These are phyloP conservation scores for Hydrolagus colliei DNA, from an alignment of 2,797 vertebrate genomes.

Conservation along the genomic window DNA sequence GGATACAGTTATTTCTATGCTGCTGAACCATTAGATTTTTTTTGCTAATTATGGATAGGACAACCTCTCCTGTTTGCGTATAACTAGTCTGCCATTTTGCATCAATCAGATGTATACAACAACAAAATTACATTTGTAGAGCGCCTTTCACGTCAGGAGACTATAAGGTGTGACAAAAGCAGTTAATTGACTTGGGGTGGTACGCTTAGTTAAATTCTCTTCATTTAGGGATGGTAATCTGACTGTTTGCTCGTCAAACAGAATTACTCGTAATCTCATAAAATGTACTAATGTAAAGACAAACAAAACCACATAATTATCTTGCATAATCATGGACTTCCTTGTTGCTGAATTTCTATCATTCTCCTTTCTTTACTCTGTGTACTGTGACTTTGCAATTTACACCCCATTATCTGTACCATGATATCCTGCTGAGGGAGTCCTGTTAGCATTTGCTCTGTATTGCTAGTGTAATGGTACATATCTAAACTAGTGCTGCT, in stretches of 20 bases:
- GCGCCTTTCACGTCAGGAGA: too few species aligned
- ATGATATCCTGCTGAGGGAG: background rate
- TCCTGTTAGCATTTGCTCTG: constrained; percentile 8
- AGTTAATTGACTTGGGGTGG: background rate
- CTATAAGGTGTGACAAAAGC: too few species aligned
- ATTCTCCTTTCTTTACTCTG: background rate
- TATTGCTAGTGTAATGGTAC: background rate
- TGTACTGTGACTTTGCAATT: constrained; percentile 1
- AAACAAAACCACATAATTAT: background rate
- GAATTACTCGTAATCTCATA: background rate
- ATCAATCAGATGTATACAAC: too few species aligned
- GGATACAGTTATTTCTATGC: too few species aligned
- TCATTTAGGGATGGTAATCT: constrained; percentile 4
- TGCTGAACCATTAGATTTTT: too few species aligned
- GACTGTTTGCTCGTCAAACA: constrained; percentile 9
- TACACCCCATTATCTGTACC: background rate
- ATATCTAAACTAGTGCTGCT: too few species aligned
- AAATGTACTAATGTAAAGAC: background rate
- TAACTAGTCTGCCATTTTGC: too few species aligned
- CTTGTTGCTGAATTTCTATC: background rate
- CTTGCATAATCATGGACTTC: constrained; percentile 13
- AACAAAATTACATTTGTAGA: too few species aligned
- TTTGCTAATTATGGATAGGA: too few species aligned
- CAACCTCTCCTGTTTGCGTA: too few species aligned
- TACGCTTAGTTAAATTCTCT: constrained; percentile 3